Percentiles rank a stretch among this genome's conserved stretches.
Conservation (phyloP, 2,113 vertebrate species). For the Riparia riparia region DNA sequence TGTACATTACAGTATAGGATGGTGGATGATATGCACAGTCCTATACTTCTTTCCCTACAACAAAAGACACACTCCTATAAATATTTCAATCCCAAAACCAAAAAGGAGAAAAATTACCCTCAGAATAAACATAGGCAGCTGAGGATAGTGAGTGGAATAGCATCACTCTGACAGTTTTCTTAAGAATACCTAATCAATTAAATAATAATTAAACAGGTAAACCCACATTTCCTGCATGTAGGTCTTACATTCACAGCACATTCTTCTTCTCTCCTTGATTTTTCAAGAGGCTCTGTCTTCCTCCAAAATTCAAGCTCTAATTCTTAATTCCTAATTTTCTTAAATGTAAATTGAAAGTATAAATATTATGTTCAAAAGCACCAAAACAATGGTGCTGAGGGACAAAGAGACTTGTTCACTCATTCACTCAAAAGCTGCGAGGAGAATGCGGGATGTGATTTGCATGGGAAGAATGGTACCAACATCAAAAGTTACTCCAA, state of each 20-base stretch:
- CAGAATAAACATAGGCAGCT: background rate
- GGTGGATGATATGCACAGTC: background rate
- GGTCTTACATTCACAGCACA: background rate
- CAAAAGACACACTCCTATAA: background rate
- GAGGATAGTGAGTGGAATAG: background rate
- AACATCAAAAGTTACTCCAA: constrained; percentile 41
- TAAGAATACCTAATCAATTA: background rate
- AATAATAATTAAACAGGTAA: background rate
- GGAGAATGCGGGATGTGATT: background rate
- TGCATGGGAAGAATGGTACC: background rate
- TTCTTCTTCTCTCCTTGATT: background rate
- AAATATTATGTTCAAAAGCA: background rate
- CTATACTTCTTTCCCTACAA: rapidly evolving
- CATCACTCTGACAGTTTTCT: background rate
- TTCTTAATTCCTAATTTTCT: background rate
- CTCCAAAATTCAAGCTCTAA: background rate
- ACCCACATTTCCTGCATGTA: background rate
- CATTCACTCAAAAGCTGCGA: background rate
- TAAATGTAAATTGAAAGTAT: background rate
- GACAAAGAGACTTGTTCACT: background rate
- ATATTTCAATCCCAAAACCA: background rate
- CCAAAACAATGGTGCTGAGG: background rate
- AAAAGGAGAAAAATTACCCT: background rate
- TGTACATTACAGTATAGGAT: background rate
- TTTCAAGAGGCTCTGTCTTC: background rate